Evolutionary conservation across 2,888 invertebrate species (phyloP), one percentile per base, ranked within the genome.

Genomic region (Blera fallax): DNA sequence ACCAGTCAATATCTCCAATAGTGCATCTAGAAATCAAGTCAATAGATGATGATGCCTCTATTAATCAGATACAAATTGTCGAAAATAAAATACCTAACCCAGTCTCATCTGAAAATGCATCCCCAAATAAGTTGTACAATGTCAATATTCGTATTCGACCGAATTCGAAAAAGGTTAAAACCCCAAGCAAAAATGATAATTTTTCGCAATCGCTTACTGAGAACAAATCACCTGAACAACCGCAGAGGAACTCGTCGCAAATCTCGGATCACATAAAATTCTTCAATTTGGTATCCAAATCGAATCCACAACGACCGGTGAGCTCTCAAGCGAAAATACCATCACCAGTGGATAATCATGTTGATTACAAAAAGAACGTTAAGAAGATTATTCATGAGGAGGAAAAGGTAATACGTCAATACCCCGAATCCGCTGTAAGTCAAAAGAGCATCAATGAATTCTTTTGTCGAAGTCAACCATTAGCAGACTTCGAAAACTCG

Each of bases 1-100:
- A 89, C 52, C 81, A 83, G 11, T 84, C 85, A 8, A 74, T 87
- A 14, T 87, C 87, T 1, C 87, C 85, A 3, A 85, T 85, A 8
- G 85, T 85, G 3, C 80, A 85, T 40, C 40, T 76, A n/a, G 85
- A 81, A 48, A 72, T 72, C 8, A 81, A 67, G 16, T 54, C 81
- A 16, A 70, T 72, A 11, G 65, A 72, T 40, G 18, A 67, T 1
- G 64, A 84, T 27, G 43, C 65, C 4, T 32, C 74, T 3, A 69
- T 62, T 8, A 70, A 81, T 60, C 60, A 54, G 48, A 56, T 72
- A 34, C 60, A 81, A 67, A 77, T 72, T 29, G 62, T 62, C 1
- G 72, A 81, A 11, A 58, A 70, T 11, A 76, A 76, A 43, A 34
- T n/a, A 3, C 14, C 58, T 18, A 73, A 37, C 27, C 37, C 29